Evolutionary conservation across 2,888 invertebrate species (phyloP), one percentile per base, ranked within the genome.

Genomic region (Lingula anatina): DNA sequence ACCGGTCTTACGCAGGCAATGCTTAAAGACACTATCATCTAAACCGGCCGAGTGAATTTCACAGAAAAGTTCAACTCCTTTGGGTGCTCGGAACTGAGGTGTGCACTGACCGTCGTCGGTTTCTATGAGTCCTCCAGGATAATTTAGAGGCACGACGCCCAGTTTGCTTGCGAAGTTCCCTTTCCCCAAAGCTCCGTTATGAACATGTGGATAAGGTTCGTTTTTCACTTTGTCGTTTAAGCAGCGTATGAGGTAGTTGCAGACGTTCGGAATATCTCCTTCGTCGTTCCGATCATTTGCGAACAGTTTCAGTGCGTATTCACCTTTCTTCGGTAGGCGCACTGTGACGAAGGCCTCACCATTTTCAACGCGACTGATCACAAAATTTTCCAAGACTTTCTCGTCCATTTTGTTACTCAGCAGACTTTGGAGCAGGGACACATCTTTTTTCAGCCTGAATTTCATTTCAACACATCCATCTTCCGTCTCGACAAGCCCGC

Each of bases 161-260:
- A 68, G 57, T 36, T 53, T 54, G 24, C 65, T 61, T 7, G 64
- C 58, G 9, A 62, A 39, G 7, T 54, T 54, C 37, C 53, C 36
- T 12, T 44, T 41, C 2, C 69, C 69, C 1, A 69, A 44, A n/a
- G 55, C 52, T 2, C 66, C 70, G 41, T 61, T 61, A n/a, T 62
- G 62, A 20, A 70, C 45, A 40, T 66, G 65, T 12, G 72, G 72
- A 61, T 68, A 73, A 0, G 68, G 64, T 18, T 55, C 45, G 27
- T 60, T 64, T 25, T 57, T 54, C 2, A 60, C 51, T 23, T 60
- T 57, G 20, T 60, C 57, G 4, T 58, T 61, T 18, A 60, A 57
- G 46, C 63, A 65, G 44, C 63, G 58, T 44, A 73, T 62, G 9
- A 74, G 56, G 51, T 74, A 74, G 55, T 74, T 74, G 46, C 70